These are phyloP conservation scores for Mycteria americana DNA, from an alignment of 2,797 vertebrate genomes.

Conservation along the genomic window DNA sequence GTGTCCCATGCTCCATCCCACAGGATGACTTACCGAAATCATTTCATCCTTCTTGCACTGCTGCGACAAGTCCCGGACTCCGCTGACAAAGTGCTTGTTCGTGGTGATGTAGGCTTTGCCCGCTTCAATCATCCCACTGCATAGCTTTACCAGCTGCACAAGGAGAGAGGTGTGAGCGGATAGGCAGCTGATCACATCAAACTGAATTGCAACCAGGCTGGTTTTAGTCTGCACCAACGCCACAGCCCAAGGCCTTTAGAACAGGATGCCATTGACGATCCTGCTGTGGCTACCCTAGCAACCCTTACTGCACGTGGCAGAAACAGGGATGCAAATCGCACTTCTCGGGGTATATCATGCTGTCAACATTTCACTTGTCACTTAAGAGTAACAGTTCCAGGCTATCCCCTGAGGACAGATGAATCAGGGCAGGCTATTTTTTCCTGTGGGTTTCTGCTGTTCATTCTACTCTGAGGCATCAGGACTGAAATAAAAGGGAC, in stretches of 20 bases:
- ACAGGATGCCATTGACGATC: rapidly evolving
- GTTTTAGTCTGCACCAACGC: not conserved
- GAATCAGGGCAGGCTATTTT: not conserved
- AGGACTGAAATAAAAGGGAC: not conserved
- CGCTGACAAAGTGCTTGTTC: conserved; percentile 94
- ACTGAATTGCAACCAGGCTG: not conserved
- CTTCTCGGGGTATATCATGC: not conserved
- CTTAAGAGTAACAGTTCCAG: not conserved
- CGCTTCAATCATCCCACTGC: conserved; percentile 94
- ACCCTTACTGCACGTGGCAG: not conserved
- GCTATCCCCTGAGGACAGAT: not conserved
- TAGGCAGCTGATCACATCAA: not conserved
- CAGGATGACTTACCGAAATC: conserved; percentile 84
- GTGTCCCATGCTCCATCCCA: not conserved
- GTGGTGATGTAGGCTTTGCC: conserved; percentile 91
- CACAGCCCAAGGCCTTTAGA: not conserved
- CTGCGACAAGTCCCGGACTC: conserved; percentile 92
- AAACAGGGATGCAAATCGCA: not conserved
- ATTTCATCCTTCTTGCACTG: conserved; percentile 94
- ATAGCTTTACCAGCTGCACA: conserved; percentile 92
- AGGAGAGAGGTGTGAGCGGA: not conserved
- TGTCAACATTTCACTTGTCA: not conserved
- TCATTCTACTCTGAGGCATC: not conserved
- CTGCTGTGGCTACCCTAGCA: not conserved
- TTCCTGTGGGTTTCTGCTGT: not conserved